Evolutionary conservation across 1,140 invertebrate genomes (phyloP).

Genomic region (Penaeus chinensis): DNA sequence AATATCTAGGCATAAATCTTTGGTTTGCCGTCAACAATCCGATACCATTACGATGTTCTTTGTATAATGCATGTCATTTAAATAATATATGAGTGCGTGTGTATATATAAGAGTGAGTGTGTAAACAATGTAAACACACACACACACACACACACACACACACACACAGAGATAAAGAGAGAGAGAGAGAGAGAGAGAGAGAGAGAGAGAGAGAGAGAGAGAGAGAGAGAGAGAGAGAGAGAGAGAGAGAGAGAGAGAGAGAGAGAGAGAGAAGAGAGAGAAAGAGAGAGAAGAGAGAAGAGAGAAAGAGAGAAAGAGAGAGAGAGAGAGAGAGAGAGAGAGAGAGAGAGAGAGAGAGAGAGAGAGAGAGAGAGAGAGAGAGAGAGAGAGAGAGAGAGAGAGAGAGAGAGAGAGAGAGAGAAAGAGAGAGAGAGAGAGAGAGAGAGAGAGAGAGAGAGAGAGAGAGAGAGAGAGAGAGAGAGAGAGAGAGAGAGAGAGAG

Average conservation of each 20-base stretch:
- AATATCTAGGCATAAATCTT: no score
- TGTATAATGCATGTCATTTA: no score
- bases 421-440: not conserved
- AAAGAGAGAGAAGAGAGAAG: not conserved
- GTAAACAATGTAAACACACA: no score
- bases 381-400: not conserved
- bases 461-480: slow-evolving; percentile 30
- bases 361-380: not conserved
- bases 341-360: not conserved
- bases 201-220: slow-evolving; percentile 18
- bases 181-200: not conserved
- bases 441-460: slow-evolving; percentile 5
- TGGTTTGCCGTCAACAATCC: no score
- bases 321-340: not conserved
- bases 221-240: not conserved
- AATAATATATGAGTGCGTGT: no score
- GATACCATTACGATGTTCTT: no score
- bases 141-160: no score
- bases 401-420: not conserved
- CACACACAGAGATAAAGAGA: no score
- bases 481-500: not conserved
- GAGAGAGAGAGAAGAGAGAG: not conserved
- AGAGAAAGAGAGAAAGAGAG: not conserved
- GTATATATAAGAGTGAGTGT: no score
- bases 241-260: no score